phyloP scores from a whole-genome alignment of 2,888 invertebrate genomes.

The Antitype chi region DNA sequence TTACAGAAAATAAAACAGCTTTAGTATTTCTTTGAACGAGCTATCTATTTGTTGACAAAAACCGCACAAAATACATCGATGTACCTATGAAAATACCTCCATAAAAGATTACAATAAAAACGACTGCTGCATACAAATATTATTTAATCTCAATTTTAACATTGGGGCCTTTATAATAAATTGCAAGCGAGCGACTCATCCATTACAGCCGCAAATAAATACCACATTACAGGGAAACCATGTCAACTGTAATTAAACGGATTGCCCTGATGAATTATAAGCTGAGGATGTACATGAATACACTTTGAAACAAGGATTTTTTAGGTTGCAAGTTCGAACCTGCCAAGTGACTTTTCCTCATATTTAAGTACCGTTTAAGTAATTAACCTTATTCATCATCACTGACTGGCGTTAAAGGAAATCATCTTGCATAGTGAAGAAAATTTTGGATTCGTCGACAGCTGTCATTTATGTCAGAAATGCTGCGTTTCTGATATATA shows the following conservation, averaged over 20 bases:
- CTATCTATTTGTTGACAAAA: background rate
- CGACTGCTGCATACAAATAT: conserved; percentile 52
- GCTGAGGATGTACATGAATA: conserved; percentile 33
- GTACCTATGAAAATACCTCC: background rate
- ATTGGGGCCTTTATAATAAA: conserved; percentile 66
- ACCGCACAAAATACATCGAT: background rate
- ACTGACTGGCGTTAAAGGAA: background rate
- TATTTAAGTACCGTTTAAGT: background rate
- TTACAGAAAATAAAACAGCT: no score
- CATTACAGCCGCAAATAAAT: conserved; percentile 68
- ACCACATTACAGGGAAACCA: conserved; percentile 58
- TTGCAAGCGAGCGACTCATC: conserved; percentile 65
- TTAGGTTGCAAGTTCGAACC: background rate
- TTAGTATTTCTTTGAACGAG: no score
- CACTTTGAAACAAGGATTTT: background rate
- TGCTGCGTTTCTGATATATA: no score
- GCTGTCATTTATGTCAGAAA: no score
- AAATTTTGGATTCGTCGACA: background rate
- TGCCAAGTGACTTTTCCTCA: background rate
- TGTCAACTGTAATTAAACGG: conserved; percentile 39
- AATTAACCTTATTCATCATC: background rate
- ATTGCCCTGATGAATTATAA: conserved; percentile 44
- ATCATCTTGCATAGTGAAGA: background rate
- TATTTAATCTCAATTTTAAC: conserved; percentile 64
- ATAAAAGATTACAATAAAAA: conserved; percentile 46